These are phyloP conservation scores for Noturus placidus DNA, from an alignment of 2,113 vertebrate genomes.

Conservation along the genomic window DNA sequence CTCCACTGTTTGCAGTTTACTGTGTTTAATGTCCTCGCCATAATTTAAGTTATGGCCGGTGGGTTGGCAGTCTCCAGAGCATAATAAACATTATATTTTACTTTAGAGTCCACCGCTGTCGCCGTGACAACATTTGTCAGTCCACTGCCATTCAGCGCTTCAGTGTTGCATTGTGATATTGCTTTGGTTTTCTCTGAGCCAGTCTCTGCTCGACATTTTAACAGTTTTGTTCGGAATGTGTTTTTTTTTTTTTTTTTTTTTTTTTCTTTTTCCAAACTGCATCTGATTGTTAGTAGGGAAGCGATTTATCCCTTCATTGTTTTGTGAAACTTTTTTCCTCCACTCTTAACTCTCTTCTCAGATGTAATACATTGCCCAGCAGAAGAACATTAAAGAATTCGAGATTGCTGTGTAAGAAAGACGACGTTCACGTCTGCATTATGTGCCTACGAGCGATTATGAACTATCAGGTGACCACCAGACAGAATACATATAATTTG, in stretches of 20 bases:
- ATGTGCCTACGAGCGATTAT: slow-evolving; percentile 95
- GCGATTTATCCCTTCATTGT: not conserved
- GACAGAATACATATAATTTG: not conserved
- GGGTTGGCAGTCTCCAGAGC: not conserved
- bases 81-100: slow-evolving; percentile 11
- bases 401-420: slow-evolving; percentile 92
- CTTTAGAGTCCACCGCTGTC: not conserved
- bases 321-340: not conserved
- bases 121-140: not conserved
- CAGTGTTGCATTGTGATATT: not conserved
- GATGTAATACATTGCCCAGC: slow-evolving; percentile 88
- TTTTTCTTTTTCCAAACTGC: not conserved
- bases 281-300: not conserved
- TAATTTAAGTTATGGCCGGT: not conserved
- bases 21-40: slow-evolving; percentile 1
- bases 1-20: not conserved
- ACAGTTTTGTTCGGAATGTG: not conserved
- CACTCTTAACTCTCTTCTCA: slow-evolving; percentile 56
- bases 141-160: not conserved
- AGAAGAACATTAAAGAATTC: slow-evolving; percentile 93
- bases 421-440: slow-evolving; percentile 95
- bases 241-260: too few species aligned
- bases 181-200: not conserved
- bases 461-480: slow-evolving; percentile 90
- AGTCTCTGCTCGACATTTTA: not conserved